A percentile compares a stretch with the other conserved stretches of the same genome.
phyloP scores from a whole-genome alignment of 2,113 vertebrate species.

The Sylvilagus bachmani region DNA sequence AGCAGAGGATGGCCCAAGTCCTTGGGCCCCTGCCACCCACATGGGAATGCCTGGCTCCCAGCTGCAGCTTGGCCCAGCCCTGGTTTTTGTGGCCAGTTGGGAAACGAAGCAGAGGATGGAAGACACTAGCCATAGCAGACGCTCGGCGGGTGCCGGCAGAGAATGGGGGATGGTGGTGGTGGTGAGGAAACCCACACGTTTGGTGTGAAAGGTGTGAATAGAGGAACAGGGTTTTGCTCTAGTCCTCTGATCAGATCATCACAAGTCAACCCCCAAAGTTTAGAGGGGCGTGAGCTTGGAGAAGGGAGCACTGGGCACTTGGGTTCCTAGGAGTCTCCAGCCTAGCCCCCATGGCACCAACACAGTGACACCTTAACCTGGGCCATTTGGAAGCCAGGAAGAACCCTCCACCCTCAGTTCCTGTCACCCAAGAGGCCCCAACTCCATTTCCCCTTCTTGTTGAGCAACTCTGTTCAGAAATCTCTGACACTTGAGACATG shows the following conservation, averaged over 20 bases:
- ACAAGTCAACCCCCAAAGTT: not conserved
- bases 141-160: too few species aligned
- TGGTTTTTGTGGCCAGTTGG: too few species aligned
- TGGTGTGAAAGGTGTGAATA: not conserved
- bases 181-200: not conserved
- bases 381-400: not conserved
- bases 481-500: not conserved
- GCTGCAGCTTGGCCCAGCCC: too few species aligned
- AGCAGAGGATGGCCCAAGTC: too few species aligned
- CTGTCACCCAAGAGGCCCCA: slow-evolving; percentile 26
- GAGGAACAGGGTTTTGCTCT: not conserved
- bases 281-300: not conserved
- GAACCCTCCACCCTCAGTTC: not conserved
- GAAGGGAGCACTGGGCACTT: not conserved
- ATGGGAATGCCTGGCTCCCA: too few species aligned
- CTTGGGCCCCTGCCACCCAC: too few species aligned
- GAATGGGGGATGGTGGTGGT: too few species aligned
- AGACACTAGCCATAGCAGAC: too few species aligned
- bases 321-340: not conserved
- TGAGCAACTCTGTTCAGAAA: not conserved
- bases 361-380: not conserved
- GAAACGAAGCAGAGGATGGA: too few species aligned
- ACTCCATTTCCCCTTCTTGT: not conserved
- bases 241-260: not conserved
- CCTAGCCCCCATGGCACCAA: not conserved